Percentiles rank a stretch among this genome's conserved stretches.
phyloP scores from a whole-genome alignment of 1,140 invertebrate species.

The Diorhabda carinulata region DNA sequence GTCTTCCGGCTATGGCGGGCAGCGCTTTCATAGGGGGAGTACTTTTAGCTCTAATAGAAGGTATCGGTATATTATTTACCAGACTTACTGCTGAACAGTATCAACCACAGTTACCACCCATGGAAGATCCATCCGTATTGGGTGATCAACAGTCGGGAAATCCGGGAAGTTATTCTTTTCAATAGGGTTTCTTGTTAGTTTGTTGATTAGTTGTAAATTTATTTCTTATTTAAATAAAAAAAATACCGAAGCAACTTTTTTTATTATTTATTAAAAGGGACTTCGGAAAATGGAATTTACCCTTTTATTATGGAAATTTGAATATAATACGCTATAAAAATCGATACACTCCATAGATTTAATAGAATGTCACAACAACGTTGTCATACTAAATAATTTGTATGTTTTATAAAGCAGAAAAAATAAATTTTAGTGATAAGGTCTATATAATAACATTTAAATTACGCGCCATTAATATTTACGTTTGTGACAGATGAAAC shows the following conservation, averaged over 20 bases:
- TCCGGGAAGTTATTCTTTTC: slow-evolving; percentile 31
- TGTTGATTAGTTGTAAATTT: slow-evolving; percentile 20
- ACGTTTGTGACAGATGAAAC: no score
- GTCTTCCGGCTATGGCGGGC: slow-evolving; percentile 89
- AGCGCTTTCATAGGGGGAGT: slow-evolving; percentile 94
- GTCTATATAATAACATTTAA: no score
- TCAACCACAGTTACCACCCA: slow-evolving; percentile 67
- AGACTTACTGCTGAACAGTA: slow-evolving; percentile 86
- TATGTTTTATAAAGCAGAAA: no score
- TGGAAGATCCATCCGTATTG: slow-evolving; percentile 62
- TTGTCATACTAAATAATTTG: no score
- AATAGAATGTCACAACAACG: no score
- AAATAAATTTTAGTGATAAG: no score
- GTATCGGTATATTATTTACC: slow-evolving; percentile 90
- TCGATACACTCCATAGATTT: no score
- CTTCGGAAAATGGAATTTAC: no score
- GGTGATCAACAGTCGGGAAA: slow-evolving; percentile 26
- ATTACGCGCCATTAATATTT: no score
- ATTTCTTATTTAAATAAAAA: slow-evolving; percentile 11
- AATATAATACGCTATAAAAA: no score
- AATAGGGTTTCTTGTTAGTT: slow-evolving; percentile 22
- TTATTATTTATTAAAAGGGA: not conserved
- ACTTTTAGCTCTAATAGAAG: slow-evolving; percentile 93
- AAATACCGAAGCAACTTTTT: not conserved
- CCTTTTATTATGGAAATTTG: no score